These are phyloP conservation scores for Andrena bucephala DNA, from an alignment of 2,888 invertebrate species.

Conservation along the genomic window DNA sequence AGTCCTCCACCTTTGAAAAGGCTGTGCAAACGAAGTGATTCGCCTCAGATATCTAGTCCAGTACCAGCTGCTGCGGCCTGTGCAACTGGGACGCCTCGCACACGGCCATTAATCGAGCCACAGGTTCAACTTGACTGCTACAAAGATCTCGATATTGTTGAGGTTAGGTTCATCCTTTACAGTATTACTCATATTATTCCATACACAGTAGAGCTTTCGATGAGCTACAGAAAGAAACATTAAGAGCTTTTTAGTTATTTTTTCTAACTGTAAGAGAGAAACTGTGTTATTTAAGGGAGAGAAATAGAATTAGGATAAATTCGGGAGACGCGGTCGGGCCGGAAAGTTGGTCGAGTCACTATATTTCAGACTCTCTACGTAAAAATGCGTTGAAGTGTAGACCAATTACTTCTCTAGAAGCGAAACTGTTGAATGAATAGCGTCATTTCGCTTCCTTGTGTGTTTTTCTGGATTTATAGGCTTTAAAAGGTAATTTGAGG, in stretches of 20 bases:
- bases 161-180: slow-evolving; percentile 72
- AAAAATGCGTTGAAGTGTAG: too few relatives aligned
- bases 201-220: too few relatives aligned
- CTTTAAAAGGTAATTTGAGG: too few relatives aligned
- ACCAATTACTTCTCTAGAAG: too few relatives aligned
- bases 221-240: not conserved
- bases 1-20: slow-evolving; percentile 84
- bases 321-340: too few relatives aligned
- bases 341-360: too few relatives aligned
- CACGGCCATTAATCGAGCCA: slow-evolving; percentile 83
- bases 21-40: slow-evolving; percentile 84
- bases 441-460: too few relatives aligned
- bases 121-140: slow-evolving; percentile 85
- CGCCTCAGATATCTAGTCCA: slow-evolving; percentile 85
- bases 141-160: slow-evolving; percentile 84
- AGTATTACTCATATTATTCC: not conserved
- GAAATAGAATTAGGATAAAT: not conserved
- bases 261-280: not conserved
- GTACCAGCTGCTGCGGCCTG: slow-evolving; percentile 80
- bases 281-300: not conserved
- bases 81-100: slow-evolving; percentile 80
- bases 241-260: not conserved
- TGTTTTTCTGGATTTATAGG: too few relatives aligned
- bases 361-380: too few relatives aligned
- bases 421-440: too few relatives aligned